phyloP scores from a whole-genome alignment of 1,140 invertebrate genomes.

The Bombus terrestris region DNA sequence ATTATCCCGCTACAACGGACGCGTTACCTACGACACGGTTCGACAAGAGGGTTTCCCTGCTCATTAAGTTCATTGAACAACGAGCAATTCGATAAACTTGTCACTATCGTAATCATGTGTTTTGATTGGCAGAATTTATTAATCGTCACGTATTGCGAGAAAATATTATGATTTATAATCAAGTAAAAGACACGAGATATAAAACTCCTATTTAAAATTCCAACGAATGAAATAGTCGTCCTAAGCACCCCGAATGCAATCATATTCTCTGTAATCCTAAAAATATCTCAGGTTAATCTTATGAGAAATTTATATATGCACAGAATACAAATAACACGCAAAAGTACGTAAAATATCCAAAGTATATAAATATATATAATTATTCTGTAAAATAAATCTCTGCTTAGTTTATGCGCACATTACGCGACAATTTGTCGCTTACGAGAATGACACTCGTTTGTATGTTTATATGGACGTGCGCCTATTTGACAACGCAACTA shows the following conservation, averaged over 20 bases:
- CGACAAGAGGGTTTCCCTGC: background rate
- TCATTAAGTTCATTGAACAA: background rate
- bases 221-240: background rate
- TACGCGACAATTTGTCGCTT: too few species aligned
- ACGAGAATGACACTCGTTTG: too few species aligned
- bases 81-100: background rate
- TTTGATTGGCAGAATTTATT: background rate
- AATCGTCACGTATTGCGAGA: background rate
- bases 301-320: too few species aligned
- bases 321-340: too few species aligned
- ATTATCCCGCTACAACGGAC: constrained; percentile 16
- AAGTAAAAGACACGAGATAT: too few species aligned
- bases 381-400: background rate
- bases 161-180: background rate
- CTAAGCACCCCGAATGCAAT: background rate
- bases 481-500: too few species aligned
- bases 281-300: fast-evolving
- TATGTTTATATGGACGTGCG: too few species aligned
- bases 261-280: background rate
- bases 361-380: too few species aligned
- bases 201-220: background rate
- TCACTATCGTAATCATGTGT: background rate
- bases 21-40: constrained; percentile 6
- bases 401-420: fast-evolving
- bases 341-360: too few species aligned